Conservation (phyloP, 1,140 invertebrate genomes). For the Drosophila asahinai region DNA sequence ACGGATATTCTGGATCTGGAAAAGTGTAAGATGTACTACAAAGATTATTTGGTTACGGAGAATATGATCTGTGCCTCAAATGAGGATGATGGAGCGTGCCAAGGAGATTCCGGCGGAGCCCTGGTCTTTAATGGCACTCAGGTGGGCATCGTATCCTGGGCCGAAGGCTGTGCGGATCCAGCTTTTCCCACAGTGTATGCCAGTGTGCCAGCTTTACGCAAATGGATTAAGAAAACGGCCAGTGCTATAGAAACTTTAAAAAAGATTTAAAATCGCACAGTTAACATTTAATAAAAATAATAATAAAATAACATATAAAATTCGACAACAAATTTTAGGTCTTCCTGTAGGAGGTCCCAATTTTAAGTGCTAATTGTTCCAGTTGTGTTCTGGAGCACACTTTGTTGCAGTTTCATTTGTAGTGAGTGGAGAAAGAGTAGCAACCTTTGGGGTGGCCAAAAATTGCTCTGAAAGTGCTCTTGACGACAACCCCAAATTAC, state of each 20-base stretch:
- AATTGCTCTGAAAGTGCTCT: conserved; percentile 6
- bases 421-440: conserved; percentile 1
- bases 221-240: conserved; percentile 3
- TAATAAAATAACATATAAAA: neutral
- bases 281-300: too few relatives aligned
- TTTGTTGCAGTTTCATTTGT: conserved; percentile 8
- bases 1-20: neutral
- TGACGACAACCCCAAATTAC: conserved; percentile 4
- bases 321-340: neutral
- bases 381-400: conserved; percentile 22
- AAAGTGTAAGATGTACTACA: conserved; percentile 1
- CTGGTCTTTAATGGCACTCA: neutral
- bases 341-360: neutral
- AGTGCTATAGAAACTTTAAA: neutral
- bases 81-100: neutral
- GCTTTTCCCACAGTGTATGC: conserved; percentile 14
- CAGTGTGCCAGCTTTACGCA: conserved; percentile 14
- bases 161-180: conserved; percentile 11
- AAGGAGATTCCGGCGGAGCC: conserved; percentile 20
- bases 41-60: neutral
- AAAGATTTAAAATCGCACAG: neutral
- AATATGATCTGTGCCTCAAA: conserved; percentile 14
- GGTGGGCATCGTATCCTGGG: conserved; percentile 23
- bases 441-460: neutral
- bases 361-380: neutral